Base-by-base conservation (phyloP, 2,113 vertebrate species). In the Strigops habroptila region DNA sequence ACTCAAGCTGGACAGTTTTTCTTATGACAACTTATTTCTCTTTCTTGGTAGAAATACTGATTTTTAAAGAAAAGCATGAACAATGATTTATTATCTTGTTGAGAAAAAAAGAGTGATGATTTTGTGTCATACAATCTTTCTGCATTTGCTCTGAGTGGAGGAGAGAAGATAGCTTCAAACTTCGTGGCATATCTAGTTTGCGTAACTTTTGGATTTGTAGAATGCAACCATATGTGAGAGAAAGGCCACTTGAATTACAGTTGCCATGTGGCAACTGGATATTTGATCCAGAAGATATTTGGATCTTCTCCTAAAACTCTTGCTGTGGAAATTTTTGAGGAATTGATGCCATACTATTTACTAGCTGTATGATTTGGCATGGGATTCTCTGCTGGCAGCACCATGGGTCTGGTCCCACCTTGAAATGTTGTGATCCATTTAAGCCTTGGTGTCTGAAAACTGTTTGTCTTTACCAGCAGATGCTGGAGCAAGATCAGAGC, bases 401-500 rank as follows among this genome's bases (percentile, higher is more conserved):
- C 63, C 18, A 2, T 0, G 6, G 23, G 33, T 37, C 44, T 22
- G 41, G n/a, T 90, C 84, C 78, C 53, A 95, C 81, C 78, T 95
- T 89, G 69, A 82, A 79, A 74, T 44, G 53, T 25, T 78, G 62
- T 33, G 83, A 51, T 60, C 80, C n/a, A 3, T 2, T 30, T 46
- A 84, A 57, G 57, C 59, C 39, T 44, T 1, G 3, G 39, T 60
- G 53, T 89, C 48, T 82, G 74, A 82, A 79, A 87, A 76, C 27
- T 49, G 48, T 85, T 95, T 84, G 78, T 92, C 86, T 95, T 89
- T 82, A 41, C 91, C 73, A 70, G 74, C 59, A 85, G 91, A 75
- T 53, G 77, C 70, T 95, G 92, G 93, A 96, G 81, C 52, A 82
- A 85, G 86, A 93, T 89, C 88, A 96, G 91, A 93, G 86, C 83